phyloP scores from a whole-genome alignment of 1,140 invertebrate species.

The Caligus rogercresseyi region DNA sequence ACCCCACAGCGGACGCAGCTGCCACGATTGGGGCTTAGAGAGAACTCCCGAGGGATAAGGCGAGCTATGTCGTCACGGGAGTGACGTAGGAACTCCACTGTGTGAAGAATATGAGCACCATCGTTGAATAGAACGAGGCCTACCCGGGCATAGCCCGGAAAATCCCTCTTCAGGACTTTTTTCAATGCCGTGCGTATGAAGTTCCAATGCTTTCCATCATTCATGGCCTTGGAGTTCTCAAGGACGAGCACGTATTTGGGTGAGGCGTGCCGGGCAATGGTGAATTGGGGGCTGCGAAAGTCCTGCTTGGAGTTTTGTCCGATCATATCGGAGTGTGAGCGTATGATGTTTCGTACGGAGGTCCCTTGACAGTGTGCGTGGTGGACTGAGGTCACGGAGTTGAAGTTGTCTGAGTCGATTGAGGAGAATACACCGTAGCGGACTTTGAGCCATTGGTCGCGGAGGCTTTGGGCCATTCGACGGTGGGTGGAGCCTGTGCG shows the following conservation, averaged over 20 bases:
- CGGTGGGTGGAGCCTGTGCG: constrained; percentile 18
- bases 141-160: neutral
- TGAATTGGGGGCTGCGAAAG: neutral
- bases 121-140: constrained; percentile 16
- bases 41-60: neutral
- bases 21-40: constrained; percentile 1
- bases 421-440: constrained; percentile 51
- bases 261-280: neutral
- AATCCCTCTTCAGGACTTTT: constrained; percentile 3
- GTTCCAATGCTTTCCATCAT: constrained; percentile 7
- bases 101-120: constrained; percentile 2
- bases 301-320: neutral
- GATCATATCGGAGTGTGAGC: neutral
- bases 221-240: constrained; percentile 17
- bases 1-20: constrained; percentile 15
- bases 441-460: constrained; percentile 45
- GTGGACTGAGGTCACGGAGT: neutral
- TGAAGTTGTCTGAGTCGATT: constrained; percentile 27
- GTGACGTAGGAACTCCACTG: neutral
- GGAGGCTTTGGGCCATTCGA: constrained; percentile 33
- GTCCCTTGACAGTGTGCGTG: constrained; percentile 2
- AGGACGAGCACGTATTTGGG: constrained; percentile 17
- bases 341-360: constrained; percentile 3
- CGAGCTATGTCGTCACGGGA: neutral
- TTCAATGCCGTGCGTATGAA: constrained; percentile 11